Conservation (phyloP, 2,113 vertebrate genomes). For the Seriola rivoliana region DNA sequence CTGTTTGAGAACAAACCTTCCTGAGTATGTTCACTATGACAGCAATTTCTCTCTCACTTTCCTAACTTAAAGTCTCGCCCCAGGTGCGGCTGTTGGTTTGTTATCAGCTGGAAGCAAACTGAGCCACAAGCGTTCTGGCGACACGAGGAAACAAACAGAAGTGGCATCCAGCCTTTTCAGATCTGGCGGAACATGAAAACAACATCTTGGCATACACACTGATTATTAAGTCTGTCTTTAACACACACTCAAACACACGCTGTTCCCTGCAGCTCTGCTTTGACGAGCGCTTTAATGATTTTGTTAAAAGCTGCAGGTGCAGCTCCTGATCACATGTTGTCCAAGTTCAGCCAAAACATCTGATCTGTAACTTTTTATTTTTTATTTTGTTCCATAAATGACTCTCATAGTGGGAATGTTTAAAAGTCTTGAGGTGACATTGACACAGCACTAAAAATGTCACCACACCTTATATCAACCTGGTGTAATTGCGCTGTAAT, state of each 20-base stretch:
- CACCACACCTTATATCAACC: background rate
- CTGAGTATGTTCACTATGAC: background rate
- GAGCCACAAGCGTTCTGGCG: background rate
- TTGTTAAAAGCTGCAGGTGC: slow-evolving; percentile 19
- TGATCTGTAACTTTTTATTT: background rate
- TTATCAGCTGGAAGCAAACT: slow-evolving; percentile 39
- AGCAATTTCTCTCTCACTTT: background rate
- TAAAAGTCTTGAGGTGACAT: slow-evolving; percentile 9
- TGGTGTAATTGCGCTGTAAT: background rate
- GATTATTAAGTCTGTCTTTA: slow-evolving; percentile 41
- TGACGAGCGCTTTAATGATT: slow-evolving; percentile 21
- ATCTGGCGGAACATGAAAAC: slow-evolving; percentile 49
- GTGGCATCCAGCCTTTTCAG: slow-evolving; percentile 18
- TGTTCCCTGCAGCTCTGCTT: slow-evolving; percentile 6
- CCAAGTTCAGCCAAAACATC: slow-evolving; percentile 11
- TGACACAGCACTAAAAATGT: slow-evolving; percentile 21
- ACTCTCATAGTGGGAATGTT: slow-evolving; percentile 8
- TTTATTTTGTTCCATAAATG: background rate
- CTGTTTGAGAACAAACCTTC: background rate
- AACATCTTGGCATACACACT: slow-evolving; percentile 36
- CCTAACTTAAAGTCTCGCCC: background rate
- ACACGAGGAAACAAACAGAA: slow-evolving; percentile 22
- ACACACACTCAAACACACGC: background rate
- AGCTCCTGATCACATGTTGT: background rate
- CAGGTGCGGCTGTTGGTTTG: slow-evolving; percentile 15